Conservation (phyloP, 2,888 invertebrate species). For the Nomada fucata region DNA sequence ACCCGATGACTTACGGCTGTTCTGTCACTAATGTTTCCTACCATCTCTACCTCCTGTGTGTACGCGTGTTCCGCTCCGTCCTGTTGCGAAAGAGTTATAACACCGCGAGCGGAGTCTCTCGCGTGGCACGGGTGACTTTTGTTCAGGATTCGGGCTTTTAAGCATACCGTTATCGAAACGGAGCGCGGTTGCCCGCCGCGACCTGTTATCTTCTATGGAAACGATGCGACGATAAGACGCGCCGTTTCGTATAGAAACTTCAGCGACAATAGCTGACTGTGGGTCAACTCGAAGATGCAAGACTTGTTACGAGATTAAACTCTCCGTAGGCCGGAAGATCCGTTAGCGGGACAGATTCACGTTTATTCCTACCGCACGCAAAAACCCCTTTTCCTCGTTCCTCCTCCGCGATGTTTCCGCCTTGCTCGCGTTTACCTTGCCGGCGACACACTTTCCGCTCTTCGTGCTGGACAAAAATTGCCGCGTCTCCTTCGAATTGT, state of each 20-base stretch:
- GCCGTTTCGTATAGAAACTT: constrained; percentile 16
- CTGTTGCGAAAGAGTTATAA: constrained; percentile 41
- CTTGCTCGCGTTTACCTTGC: neutral
- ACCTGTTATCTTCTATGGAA: constrained; percentile 46
- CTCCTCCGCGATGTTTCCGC: constrained; percentile 12
- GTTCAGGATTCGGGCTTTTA: constrained; percentile 26
- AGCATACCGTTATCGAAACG: constrained; percentile 44
- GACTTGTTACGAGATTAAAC: constrained; percentile 27
- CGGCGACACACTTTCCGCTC: constrained; percentile 3
- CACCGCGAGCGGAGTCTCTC: constrained; percentile 36
- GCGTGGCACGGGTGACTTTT: constrained; percentile 40
- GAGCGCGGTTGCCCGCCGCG: constrained; percentile 25
- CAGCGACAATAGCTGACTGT: constrained; percentile 10
- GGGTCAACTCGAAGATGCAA: constrained; percentile 26
- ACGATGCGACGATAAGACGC: constrained; percentile 47
- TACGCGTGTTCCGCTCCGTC: neutral
- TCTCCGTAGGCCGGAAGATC: constrained; percentile 17
- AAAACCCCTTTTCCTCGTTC: neutral
- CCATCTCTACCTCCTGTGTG: neutral
- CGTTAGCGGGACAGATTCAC: constrained; percentile 33
- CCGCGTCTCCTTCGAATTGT: neutral
- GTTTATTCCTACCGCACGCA: neutral
- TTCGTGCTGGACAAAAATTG: neutral
- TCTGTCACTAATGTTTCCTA: constrained; percentile 22
- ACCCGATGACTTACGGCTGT: constrained; percentile 58